Percentiles rank a stretch among this genome's conserved stretches.
phyloP scores from a whole-genome alignment of 2,888 invertebrate species.

The Diogma glabrata region DNA sequence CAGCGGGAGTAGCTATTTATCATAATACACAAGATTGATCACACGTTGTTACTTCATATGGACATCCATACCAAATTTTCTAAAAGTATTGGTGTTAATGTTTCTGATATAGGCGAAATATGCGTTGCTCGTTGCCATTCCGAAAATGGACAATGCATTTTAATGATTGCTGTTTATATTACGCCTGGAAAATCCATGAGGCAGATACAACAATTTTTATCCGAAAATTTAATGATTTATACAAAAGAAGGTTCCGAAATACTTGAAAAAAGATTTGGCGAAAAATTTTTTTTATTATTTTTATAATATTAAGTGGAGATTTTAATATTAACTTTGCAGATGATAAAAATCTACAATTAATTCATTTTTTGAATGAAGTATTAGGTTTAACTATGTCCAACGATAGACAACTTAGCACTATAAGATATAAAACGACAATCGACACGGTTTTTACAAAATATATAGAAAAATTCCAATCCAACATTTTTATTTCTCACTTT shows the following conservation, averaged over 20 bases:
- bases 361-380: constrained; percentile 16
- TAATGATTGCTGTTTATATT: constrained; percentile 12
- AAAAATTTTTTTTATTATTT: constrained; percentile 17
- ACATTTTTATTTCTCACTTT: constrained; percentile 13
- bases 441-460: constrained; percentile 13
- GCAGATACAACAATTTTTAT: constrained; percentile 8
- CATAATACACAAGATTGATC: too few relatives aligned
- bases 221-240: constrained; percentile 15
- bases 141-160: constrained; percentile 13
- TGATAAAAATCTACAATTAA: constrained; percentile 17
- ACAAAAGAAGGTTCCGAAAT: constrained; percentile 16
- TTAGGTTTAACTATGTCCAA: constrained; percentile 14
- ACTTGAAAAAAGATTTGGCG: constrained; percentile 17
- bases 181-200: constrained; percentile 14
- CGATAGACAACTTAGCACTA: constrained; percentile 13
- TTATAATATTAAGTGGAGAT: constrained; percentile 17
- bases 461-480: constrained; percentile 11
- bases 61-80: constrained; percentile 13
- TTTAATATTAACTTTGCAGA: constrained; percentile 18
- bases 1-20: constrained; percentile 17
- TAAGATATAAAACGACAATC: constrained; percentile 17
- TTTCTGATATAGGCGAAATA: constrained; percentile 17
- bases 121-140: constrained; percentile 15
- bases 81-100: constrained; percentile 11
- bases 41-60: constrained; percentile 15